Conservation (phyloP, 2,113 vertebrate species). For the Nothocercus nigrocapillus region DNA sequence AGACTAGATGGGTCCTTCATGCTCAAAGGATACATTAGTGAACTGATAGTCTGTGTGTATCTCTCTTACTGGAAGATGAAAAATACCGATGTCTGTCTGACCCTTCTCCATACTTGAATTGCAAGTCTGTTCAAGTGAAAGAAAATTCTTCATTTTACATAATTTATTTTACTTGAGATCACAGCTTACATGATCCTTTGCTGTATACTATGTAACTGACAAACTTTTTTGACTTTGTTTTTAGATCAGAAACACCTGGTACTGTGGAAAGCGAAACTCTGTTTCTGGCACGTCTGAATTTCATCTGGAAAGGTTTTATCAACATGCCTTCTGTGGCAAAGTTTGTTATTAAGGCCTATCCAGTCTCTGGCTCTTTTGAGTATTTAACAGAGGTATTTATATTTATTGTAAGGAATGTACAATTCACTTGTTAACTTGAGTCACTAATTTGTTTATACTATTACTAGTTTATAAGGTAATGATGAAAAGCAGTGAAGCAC, state of each 20-base stretch:
- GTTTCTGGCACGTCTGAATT: constrained; percentile 89
- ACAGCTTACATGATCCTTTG: not conserved
- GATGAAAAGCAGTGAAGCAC: not conserved
- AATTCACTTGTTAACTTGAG: not conserved
- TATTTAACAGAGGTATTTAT: constrained; percentile 89
- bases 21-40: not conserved
- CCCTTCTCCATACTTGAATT: not conserved
- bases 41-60: not conserved
- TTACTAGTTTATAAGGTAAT: not conserved
- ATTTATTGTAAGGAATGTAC: not conserved
- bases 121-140: not conserved
- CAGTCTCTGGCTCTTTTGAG: constrained; percentile 92
- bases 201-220: not conserved
- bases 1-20: not conserved
- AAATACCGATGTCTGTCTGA: not conserved
- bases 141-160: not conserved
- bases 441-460: not conserved
- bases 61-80: not conserved
- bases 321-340: constrained; percentile 97
- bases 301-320: constrained; percentile 94
- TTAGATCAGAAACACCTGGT: constrained; percentile 81
- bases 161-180: not conserved
- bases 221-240: not conserved
- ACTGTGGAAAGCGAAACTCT: constrained; percentile 88
- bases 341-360: constrained; percentile 94